Percentiles rank a stretch among this genome's conserved stretches.
phyloP scores from a whole-genome alignment of 2,113 vertebrate species.

The Stercorarius parasiticus region DNA sequence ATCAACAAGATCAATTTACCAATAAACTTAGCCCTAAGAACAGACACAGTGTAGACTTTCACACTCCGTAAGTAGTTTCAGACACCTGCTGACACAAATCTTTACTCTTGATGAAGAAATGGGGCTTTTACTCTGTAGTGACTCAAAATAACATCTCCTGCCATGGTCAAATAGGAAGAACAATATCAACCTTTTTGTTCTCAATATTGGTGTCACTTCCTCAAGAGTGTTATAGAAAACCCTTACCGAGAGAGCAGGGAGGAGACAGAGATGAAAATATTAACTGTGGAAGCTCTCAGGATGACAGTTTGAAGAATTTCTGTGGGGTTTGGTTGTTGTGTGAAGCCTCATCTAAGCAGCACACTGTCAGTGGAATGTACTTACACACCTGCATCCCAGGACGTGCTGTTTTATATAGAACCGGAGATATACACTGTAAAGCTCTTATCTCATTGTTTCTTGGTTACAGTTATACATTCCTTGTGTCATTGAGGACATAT shows the following conservation, averaged over 20 bases:
- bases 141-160: neutral
- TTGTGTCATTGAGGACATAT: neutral
- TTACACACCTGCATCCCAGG: neutral
- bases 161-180: neutral
- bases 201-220: neutral
- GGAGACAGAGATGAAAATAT: neutral
- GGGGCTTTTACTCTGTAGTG: neutral
- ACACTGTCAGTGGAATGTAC: neutral
- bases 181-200: neutral
- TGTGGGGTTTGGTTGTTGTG: neutral
- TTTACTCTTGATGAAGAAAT: neutral
- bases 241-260: accelerated
- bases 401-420: neutral
- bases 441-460: neutral
- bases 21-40: neutral
- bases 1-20: neutral
- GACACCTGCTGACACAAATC: neutral
- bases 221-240: neutral
- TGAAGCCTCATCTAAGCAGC: neutral
- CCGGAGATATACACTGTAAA: neutral
- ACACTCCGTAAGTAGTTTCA: neutral
- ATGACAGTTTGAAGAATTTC: neutral
- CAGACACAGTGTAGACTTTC: neutral
- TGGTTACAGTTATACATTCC: neutral
- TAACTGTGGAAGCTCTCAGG: neutral